Conservation (phyloP, 2,113 vertebrate species). For the Ginglymostoma cirratum region DNA sequence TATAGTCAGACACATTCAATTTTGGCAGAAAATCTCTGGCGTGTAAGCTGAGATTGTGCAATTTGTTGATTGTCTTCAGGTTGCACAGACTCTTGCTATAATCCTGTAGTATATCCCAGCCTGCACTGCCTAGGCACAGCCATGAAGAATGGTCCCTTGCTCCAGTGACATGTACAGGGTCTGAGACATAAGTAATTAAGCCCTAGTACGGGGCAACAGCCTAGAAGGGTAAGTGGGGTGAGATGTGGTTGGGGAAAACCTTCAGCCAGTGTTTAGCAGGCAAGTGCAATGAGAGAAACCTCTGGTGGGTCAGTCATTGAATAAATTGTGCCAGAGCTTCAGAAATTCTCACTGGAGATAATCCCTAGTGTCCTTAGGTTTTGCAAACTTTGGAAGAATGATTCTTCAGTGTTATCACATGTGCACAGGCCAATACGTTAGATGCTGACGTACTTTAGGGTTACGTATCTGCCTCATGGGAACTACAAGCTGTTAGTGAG, state of each 20-base stretch:
- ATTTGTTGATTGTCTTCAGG: neutral
- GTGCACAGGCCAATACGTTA: neutral
- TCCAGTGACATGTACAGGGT: too few relatives aligned
- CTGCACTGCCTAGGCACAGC: neutral
- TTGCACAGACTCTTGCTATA: too few relatives aligned
- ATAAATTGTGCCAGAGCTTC: neutral
- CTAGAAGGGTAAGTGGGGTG: neutral
- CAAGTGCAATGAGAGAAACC: neutral
- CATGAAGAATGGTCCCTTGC: neutral
- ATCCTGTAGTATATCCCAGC: too few relatives aligned
- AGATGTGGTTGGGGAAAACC: neutral
- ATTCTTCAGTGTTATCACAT: neutral
- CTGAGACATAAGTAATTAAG: neutral
- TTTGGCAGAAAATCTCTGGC: neutral
- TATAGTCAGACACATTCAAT: neutral
- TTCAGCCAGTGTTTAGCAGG: neutral
- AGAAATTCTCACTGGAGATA: neutral
- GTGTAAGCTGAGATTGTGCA: neutral
- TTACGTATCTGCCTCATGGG: neutral
- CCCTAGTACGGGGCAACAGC: neutral
- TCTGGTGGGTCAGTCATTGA: neutral
- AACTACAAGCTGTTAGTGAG: neutral
- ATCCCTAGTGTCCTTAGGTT: neutral
- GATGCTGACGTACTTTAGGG: neutral
- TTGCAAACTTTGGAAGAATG: neutral